These are phyloP conservation scores for Laothoe populi DNA, from an alignment of 2,888 invertebrate genomes.

Conservation along the genomic window DNA sequence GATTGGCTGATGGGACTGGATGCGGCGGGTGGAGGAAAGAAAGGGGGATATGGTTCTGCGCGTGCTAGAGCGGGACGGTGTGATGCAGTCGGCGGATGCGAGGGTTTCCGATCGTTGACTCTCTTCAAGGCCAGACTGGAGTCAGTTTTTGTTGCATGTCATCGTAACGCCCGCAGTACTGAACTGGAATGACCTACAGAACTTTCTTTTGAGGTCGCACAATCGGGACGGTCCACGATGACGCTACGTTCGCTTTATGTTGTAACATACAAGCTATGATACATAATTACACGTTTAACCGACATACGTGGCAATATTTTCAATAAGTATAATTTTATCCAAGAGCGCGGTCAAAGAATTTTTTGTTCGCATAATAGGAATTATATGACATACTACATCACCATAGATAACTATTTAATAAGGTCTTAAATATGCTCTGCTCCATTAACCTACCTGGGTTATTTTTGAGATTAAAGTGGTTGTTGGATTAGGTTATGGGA, in stretches of 20 bases:
- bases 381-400: no score
- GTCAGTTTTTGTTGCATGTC: conserved; percentile 74
- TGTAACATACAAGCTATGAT: conserved; percentile 8
- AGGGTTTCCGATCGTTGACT: conserved; percentile 83
- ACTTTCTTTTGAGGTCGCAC: conserved; percentile 77
- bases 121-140: conserved; percentile 76
- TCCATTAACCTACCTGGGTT: no score
- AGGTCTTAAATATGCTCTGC: no score
- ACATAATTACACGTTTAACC: neutral
- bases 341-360: neutral
- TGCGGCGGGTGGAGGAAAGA: conserved; percentile 60
- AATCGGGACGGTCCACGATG: conserved; percentile 1
- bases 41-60: conserved; percentile 41
- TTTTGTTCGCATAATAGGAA: no score
- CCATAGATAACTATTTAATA: no score
- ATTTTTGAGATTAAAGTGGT: no score
- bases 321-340: neutral
- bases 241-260: conserved; percentile 11
- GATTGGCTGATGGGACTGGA: conserved; percentile 62
- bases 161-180: conserved; percentile 71
- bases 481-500: no score
- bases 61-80: conserved; percentile 55
- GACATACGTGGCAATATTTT: neutral
- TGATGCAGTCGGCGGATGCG: conserved; percentile 77
- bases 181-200: conserved; percentile 72